Evolutionary conservation across 2,797 vertebrate genomes (phyloP).

Genomic region (Thunnus albacares): DNA sequence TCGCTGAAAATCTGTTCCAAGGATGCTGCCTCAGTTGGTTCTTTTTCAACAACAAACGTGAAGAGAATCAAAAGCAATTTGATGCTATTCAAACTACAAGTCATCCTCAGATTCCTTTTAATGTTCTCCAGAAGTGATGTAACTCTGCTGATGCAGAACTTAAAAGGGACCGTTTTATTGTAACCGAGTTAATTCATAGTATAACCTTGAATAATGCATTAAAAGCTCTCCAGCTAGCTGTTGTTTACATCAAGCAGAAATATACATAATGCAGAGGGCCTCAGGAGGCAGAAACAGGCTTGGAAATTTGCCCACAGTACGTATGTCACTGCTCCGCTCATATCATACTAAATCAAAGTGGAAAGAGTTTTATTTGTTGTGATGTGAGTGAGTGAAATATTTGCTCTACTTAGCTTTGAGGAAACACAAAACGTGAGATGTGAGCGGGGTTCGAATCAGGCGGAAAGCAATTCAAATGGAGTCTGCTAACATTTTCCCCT

Average conservation of each 20-base stretch:
- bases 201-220: conserved; percentile 77
- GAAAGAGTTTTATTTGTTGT: conserved; percentile 65
- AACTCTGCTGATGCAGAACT: conserved; percentile 38
- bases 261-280: conserved; percentile 71
- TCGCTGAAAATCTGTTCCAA: conserved; percentile 43
- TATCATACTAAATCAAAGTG: conserved; percentile 54
- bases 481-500: conserved; percentile 54
- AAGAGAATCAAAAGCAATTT: conserved; percentile 60
- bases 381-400: conserved; percentile 63
- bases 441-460: conserved; percentile 65
- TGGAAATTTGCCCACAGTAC: conserved; percentile 49
- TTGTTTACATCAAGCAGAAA: conserved; percentile 74
- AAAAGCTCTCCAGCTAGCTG: conserved; percentile 60
- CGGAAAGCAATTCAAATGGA: conserved; percentile 56
- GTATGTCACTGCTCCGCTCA: conserved; percentile 46
- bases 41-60: conserved; percentile 56
- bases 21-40: conserved; percentile 39
- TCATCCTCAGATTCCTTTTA: conserved; percentile 47
- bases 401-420: conserved; percentile 47
- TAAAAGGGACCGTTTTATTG: conserved; percentile 64
- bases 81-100: conserved; percentile 36
- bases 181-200: conserved; percentile 61
- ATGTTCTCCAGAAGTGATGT: conserved; percentile 42
- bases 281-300: conserved; percentile 39
- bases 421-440: conserved; percentile 66